These are phyloP conservation scores for Ptycholaimellus sp. DNA, from an alignment of 2,888 invertebrate genomes.

Conservation along the genomic window DNA sequence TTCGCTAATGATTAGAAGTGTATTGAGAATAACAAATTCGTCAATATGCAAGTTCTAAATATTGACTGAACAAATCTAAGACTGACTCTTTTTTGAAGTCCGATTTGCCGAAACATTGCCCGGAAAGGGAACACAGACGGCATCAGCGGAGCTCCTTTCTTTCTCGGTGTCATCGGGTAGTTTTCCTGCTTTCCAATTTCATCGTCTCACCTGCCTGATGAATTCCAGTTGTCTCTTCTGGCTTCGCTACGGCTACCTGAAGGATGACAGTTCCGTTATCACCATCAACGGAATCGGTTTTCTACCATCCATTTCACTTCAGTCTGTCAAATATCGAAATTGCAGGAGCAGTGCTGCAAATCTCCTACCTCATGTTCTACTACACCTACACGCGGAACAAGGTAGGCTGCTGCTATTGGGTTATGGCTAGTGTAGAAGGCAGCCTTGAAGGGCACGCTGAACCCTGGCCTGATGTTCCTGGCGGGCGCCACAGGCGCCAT, in stretches of 20 bases:
- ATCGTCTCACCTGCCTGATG: constrained; percentile 4
- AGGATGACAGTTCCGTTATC: constrained; percentile 44
- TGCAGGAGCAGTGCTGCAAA: constrained; percentile 48
- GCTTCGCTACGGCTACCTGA: constrained; percentile 52
- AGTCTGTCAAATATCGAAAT: no score
- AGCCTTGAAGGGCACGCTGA: no score
- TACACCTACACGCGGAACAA: constrained; percentile 41
- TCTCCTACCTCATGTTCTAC: constrained; percentile 45
- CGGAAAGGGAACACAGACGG: constrained; percentile 13
- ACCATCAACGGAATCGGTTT: constrained; percentile 49
- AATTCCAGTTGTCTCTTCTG: constrained; percentile 47
- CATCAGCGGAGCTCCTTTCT: constrained; percentile 18
- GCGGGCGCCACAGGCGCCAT: constrained; percentile 33
- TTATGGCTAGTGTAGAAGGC: no score
- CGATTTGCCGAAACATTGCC: constrained; percentile 16
- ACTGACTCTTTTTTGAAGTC: no score
- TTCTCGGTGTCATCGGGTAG: constrained; percentile 20
- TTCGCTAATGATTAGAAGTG: no score
- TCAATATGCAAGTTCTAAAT: no score
- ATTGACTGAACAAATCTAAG: no score
- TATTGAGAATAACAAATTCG: no score
- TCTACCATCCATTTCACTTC: no score
- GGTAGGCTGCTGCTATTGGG: no score
- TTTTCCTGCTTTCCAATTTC: no score
- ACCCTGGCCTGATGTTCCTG: no score